Conservation (phyloP, 1,140 invertebrate species). For the Heliconius congener region DNA sequence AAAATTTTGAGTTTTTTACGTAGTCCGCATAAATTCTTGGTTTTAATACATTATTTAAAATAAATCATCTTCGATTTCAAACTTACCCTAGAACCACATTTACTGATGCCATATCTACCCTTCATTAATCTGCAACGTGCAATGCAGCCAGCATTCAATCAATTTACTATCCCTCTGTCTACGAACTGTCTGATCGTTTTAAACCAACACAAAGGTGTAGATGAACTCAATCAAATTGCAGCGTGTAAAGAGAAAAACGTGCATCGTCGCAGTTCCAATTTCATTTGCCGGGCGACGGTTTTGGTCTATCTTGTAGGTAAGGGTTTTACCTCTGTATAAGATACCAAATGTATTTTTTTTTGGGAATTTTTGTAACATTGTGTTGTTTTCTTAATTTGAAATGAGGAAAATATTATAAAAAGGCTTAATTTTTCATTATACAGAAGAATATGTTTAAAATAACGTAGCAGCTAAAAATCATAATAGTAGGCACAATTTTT, state of each 20-base stretch:
- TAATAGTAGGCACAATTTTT: no score
- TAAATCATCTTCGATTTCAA: no score
- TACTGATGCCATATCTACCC: background rate
- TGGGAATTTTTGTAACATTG: background rate
- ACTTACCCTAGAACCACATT: background rate
- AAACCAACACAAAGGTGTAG: constrained; percentile 51
- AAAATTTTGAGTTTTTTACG: no score
- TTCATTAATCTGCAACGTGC: background rate
- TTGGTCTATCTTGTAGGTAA: constrained; percentile 15
- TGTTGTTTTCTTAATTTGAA: no score
- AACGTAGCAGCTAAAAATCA: no score
- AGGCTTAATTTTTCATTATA: no score
- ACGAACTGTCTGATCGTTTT: constrained; percentile 25
- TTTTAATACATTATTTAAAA: no score
- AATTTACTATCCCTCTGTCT: constrained; percentile 5
- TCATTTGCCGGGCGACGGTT: constrained; percentile 60
- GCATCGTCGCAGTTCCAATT: constrained; percentile 73
- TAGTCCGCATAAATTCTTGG: no score
- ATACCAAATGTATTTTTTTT: background rate
- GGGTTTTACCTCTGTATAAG: background rate
- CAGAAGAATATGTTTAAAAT: no score
- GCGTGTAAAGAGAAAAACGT: constrained; percentile 61
- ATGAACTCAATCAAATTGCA: constrained; percentile 68
- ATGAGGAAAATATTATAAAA: no score
- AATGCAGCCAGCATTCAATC: constrained; percentile 1